Percentiles rank a stretch among this genome's conserved stretches.
Conservation (phyloP, 1,140 invertebrate genomes). For the Cotesia typhae region DNA sequence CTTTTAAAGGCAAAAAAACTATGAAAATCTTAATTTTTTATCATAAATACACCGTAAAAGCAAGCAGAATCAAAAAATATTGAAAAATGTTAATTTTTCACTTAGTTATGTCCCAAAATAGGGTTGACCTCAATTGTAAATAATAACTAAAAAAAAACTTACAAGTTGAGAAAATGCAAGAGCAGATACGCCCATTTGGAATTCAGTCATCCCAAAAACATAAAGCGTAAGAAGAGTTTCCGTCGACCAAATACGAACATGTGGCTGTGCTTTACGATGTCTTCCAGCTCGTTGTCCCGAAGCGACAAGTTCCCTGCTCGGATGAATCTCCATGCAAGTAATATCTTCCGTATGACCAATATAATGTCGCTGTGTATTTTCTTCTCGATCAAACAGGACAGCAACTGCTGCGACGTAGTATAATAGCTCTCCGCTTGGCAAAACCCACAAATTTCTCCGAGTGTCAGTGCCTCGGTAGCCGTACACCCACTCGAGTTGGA, state of each 20-base stretch:
- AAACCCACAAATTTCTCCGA: constrained; percentile 86
- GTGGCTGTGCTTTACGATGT: constrained; percentile 85
- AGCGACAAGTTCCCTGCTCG: constrained; percentile 88
- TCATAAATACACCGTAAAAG: too few relatives aligned
- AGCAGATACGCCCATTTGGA: constrained; percentile 88
- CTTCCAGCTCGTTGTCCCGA: constrained; percentile 87
- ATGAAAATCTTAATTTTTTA: too few relatives aligned
- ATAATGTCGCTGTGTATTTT: constrained; percentile 92
- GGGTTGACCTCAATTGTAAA: too few relatives aligned
- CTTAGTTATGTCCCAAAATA: too few relatives aligned
- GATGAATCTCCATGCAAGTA: constrained; percentile 77
- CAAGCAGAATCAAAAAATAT: not conserved
- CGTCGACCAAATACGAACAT: constrained; percentile 94
- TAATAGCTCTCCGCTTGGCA: constrained; percentile 90
- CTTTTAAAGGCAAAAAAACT: too few relatives aligned
- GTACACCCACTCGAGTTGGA: constrained; percentile 93
- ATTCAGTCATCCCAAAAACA: constrained; percentile 90
- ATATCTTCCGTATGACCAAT: constrained; percentile 95
- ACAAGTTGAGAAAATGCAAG: constrained; percentile 90
- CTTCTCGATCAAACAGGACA: constrained; percentile 88
- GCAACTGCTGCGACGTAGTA: constrained; percentile 94
- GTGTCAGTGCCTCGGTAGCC: constrained; percentile 92
- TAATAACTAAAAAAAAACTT: constrained; percentile 44
- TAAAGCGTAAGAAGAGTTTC: constrained; percentile 90
- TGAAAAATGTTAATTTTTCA: not conserved